Evolutionary conservation across 2,113 vertebrate species (phyloP).

Genomic region (Abramis brama): DNA sequence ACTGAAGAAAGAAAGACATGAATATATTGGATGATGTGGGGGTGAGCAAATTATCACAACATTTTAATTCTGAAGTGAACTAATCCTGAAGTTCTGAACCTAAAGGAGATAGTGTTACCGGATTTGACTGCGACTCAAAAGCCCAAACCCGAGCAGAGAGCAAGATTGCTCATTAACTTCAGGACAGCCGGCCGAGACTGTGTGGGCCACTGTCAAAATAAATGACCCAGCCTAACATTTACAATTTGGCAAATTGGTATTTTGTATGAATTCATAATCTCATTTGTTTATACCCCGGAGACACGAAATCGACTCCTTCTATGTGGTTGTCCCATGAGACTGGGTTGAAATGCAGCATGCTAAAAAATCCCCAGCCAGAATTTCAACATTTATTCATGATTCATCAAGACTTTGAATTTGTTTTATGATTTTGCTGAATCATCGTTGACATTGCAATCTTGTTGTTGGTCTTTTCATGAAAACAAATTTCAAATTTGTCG

Average conservation of each 20-base stretch:
- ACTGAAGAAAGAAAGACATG: no score
- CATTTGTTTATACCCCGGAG: no score
- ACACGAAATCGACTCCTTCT: neutral
- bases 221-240: neutral
- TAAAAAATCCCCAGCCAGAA: neutral
- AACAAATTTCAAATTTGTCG: no score
- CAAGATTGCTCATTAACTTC: neutral
- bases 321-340: no score
- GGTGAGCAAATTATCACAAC: fast-evolving
- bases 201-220: neutral
- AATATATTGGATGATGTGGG: no score
- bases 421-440: neutral
- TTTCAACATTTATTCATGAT: neutral
- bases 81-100: neutral
- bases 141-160: neutral
- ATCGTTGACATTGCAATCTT: neutral
- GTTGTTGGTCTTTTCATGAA: no score
- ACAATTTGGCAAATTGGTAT: neutral
- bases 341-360: no score
- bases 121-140: neutral
- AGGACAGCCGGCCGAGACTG: no score
- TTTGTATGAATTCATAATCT: neutral
- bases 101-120: neutral
- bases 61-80: no score
- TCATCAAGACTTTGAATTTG: neutral